Evolutionary conservation across 2,888 invertebrate species (phyloP).

Genomic region (Deilephila elpenor): DNA sequence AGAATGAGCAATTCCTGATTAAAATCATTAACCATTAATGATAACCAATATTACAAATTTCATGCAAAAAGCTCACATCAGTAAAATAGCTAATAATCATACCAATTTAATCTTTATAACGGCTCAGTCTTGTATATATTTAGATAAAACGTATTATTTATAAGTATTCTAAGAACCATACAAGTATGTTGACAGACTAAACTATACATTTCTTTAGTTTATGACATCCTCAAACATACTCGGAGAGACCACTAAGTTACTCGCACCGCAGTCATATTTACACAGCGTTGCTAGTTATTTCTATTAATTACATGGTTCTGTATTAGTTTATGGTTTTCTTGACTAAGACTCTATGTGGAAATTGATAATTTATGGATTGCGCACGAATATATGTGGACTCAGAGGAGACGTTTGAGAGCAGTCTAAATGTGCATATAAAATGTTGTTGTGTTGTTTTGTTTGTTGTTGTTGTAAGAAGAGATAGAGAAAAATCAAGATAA

Average conservation of each 20-base stretch:
- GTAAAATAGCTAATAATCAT: too few species aligned
- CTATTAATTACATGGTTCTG: constrained; percentile 11
- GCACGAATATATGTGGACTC: too few species aligned
- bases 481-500: too few species aligned
- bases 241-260: constrained; percentile 8
- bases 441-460: too few species aligned
- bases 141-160: not conserved
- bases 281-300: not conserved
- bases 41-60: too few species aligned
- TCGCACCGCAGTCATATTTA: not conserved
- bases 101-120: too few species aligned
- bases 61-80: too few species aligned
- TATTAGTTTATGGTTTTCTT: not conserved
- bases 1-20: too few species aligned
- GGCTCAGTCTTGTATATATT: too few species aligned
- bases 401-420: too few species aligned
- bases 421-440: not conserved
- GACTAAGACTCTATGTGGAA: not conserved
- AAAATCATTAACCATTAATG: too few species aligned
- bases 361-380: not conserved
- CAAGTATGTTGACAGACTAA: not conserved
- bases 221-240: constrained; percentile 14
- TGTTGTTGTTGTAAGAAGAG: too few species aligned
- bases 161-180: not conserved
- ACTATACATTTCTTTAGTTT: not conserved